Evolutionary conservation across 2,797 vertebrate genomes (phyloP).

Genomic region (Labroides dimidiatus): DNA sequence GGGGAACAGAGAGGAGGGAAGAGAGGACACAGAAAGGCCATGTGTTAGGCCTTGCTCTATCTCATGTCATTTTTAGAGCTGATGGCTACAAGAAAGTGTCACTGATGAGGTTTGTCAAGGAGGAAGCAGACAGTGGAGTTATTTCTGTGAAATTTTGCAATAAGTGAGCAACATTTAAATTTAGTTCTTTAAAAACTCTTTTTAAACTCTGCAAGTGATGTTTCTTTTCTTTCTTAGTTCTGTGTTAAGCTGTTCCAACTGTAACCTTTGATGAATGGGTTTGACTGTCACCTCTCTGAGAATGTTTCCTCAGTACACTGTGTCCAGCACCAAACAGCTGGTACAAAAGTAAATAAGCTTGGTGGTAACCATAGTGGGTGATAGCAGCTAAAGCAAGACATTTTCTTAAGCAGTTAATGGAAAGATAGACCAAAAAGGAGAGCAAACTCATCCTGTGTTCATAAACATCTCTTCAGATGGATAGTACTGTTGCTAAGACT

Average conservation of each 20-base stretch:
- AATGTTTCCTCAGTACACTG: too few relatives aligned
- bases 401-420: too few relatives aligned
- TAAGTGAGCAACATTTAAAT: slow-evolving; percentile 12
- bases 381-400: too few relatives aligned
- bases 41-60: slow-evolving; percentile 69
- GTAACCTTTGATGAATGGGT: too few relatives aligned
- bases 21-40: slow-evolving; percentile 63
- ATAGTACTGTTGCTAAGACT: background rate
- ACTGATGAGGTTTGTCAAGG: slow-evolving; percentile 17
- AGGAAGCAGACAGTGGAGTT: slow-evolving; percentile 11
- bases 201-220: background rate
- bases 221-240: too few relatives aligned
- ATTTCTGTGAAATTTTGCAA: slow-evolving; percentile 21
- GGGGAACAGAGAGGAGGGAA: slow-evolving; percentile 52
- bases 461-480: background rate
- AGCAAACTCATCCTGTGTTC: background rate
- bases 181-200: slow-evolving; percentile 2
- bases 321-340: too few relatives aligned
- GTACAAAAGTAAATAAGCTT: too few relatives aligned
- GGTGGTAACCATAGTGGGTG: too few relatives aligned
- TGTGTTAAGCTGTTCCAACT: too few relatives aligned
- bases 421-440: background rate
- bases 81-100: slow-evolving; percentile 41
- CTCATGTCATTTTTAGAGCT: slow-evolving; percentile 59
- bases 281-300: too few relatives aligned